Percentiles rank a stretch among this genome's conserved stretches.
Conservation (phyloP, 2,797 vertebrate species). For the Masticophis lateralis region DNA sequence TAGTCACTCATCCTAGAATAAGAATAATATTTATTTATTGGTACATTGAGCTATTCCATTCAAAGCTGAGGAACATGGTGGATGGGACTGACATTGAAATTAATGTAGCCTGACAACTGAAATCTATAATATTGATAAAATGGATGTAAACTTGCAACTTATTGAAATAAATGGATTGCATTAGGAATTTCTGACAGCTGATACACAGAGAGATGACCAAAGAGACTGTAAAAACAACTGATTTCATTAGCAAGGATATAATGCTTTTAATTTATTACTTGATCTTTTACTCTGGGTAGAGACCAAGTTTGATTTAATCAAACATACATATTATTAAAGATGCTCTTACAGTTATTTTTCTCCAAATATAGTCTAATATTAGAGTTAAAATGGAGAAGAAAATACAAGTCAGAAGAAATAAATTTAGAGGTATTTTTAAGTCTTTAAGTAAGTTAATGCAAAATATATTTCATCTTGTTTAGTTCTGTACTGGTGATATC, state of each 20-base stretch:
- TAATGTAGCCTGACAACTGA: constrained; percentile 48
- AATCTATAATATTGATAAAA: constrained; percentile 49
- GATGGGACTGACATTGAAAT: constrained; percentile 45
- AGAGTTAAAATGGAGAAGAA: neutral
- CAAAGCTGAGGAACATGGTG: constrained; percentile 45
- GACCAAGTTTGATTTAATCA: constrained; percentile 23
- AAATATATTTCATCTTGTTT: constrained; percentile 15
- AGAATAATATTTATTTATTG: constrained; percentile 34
- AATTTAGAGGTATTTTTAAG: constrained; percentile 3
- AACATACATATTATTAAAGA: constrained; percentile 13
- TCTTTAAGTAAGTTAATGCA: constrained; percentile 17
- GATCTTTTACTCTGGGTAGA: constrained; percentile 25
- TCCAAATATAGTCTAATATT: constrained; percentile 27
- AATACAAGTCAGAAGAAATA: neutral
- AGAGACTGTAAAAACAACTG: neutral
- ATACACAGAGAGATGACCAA: constrained; percentile 24
- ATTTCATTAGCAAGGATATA: constrained; percentile 35
- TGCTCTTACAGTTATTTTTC: constrained; percentile 31
- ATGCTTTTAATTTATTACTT: neutral
- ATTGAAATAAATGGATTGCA: constrained; percentile 31
- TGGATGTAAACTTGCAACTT: neutral
- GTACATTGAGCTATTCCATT: constrained; percentile 26
- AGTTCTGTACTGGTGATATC: constrained; percentile 20
- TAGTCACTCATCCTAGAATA: constrained; percentile 24
- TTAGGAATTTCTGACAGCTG: constrained; percentile 17